Percentiles rank a stretch among this genome's conserved stretches.
phyloP scores from a whole-genome alignment of 2,113 vertebrate genomes.

The Zosterops japonicus region DNA sequence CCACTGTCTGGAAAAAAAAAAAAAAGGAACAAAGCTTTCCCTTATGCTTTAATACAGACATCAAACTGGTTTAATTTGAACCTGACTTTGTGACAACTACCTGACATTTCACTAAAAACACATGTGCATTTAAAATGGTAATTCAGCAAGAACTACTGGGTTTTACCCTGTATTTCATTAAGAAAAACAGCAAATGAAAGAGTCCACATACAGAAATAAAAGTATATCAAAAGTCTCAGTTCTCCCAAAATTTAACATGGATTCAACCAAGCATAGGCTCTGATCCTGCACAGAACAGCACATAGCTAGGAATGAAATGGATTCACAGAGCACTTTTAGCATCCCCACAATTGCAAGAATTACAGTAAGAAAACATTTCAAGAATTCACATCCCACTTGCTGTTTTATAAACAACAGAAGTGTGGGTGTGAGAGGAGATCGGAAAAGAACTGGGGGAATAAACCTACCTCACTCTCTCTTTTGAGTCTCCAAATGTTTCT shows the following conservation, averaged over 20 bases:
- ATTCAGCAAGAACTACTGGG: not conserved
- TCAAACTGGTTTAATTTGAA: not conserved
- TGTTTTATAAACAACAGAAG: constrained; percentile 8
- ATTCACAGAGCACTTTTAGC: not conserved
- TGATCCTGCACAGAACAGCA: not conserved
- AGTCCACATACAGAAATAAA: not conserved
- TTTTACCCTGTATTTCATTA: not conserved
- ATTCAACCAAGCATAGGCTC: not conserved
- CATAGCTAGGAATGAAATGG: not conserved
- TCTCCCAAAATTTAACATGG: not conserved
- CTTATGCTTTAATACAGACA: not conserved
- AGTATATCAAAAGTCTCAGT: not conserved
- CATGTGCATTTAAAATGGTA: not conserved
- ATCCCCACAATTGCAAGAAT: not conserved
- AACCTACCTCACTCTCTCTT: constrained; percentile 91
- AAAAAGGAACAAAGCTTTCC: not conserved
- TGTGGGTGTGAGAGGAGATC: not conserved
- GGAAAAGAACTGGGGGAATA: not conserved
- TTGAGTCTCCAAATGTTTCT: constrained; percentile 97
- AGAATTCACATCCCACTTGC: constrained; percentile 51
- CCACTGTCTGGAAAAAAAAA: not conserved
- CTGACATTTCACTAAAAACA: not conserved
- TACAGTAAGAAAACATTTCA: constrained; percentile 51
- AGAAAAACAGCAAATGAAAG: not conserved
- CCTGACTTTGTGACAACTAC: not conserved